phyloP scores from a whole-genome alignment of 2,888 invertebrate genomes.

The Biston stratarius region DNA sequence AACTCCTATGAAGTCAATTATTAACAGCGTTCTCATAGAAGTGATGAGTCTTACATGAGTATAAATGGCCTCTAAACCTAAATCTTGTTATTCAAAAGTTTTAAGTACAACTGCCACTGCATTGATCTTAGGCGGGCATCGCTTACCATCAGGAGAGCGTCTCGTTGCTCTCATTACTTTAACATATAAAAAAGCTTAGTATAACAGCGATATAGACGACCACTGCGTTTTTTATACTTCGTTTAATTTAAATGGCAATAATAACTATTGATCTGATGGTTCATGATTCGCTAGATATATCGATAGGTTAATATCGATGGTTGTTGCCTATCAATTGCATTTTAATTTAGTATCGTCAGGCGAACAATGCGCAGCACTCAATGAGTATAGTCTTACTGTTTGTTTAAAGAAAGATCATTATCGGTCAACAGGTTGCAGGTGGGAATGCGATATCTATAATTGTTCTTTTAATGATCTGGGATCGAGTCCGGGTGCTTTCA shows the following conservation, averaged over 20 bases:
- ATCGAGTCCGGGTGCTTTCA: slow-evolving; percentile 73
- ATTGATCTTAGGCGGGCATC: no score
- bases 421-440: slow-evolving; percentile 83
- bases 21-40: no score
- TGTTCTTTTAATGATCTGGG: slow-evolving; percentile 86
- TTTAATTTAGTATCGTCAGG: slow-evolving; percentile 55
- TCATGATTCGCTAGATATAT: slow-evolving; percentile 21
- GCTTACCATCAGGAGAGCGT: no score
- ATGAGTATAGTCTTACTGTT: slow-evolving; percentile 70
- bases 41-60: no score
- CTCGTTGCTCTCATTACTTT: no score
- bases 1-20: no score
- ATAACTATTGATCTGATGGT: slow-evolving; percentile 17
- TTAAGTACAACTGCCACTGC: no score
- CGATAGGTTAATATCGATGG: slow-evolving; percentile 31
- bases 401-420: slow-evolving; percentile 83
- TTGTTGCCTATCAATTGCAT: slow-evolving; percentile 54
- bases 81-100: no score
- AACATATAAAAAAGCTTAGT: background rate
- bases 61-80: no score
- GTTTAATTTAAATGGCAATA: slow-evolving; percentile 8
- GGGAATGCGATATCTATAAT: slow-evolving; percentile 85
- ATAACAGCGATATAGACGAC: slow-evolving; percentile 4
- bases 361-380: slow-evolving; percentile 59
- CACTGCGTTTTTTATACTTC: slow-evolving; percentile 11